Conservation (phyloP, 2,888 invertebrate genomes). For the Lasioglossum marginatum region DNA sequence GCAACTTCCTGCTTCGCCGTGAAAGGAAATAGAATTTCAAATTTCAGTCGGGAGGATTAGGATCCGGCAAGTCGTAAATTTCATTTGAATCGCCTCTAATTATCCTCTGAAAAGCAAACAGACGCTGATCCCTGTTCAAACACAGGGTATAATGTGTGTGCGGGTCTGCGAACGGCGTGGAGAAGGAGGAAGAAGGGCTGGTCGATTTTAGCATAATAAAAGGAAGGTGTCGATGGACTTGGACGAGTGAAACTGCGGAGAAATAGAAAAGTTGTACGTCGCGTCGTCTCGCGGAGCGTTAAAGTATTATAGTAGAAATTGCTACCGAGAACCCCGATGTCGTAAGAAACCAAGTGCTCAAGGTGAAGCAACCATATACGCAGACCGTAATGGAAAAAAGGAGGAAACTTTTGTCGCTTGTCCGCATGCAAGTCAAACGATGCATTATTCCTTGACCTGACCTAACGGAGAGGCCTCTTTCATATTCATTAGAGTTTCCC, state of each 20-base stretch:
- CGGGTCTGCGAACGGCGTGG: neutral
- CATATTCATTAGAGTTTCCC: constrained; percentile 82
- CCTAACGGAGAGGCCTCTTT: constrained; percentile 81
- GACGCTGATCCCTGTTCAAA: constrained; percentile 29
- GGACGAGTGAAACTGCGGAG: neutral
- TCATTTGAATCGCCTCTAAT: constrained; percentile 23
- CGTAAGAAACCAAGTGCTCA: constrained; percentile 47
- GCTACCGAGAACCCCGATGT: neutral
- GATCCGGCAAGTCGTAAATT: neutral
- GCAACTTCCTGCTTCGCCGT: neutral
- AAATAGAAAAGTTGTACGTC: neutral
- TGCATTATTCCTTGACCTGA: constrained; percentile 84
- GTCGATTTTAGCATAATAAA: constrained; percentile 10
- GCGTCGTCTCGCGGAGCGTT: neutral
- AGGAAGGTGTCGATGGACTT: constrained; percentile 15
- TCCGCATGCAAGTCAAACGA: constrained; percentile 83
- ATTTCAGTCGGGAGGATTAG: neutral
- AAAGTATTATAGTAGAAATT: neutral
- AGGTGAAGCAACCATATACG: constrained; percentile 56
- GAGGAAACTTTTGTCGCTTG: constrained; percentile 75
- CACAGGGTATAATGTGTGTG: neutral
- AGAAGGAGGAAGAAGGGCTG: no score
- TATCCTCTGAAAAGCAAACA: neutral
- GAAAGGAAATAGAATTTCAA: neutral
- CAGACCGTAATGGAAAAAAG: constrained; percentile 47